These are phyloP conservation scores for Corbicula japonica DNA, from an alignment of 2,888 invertebrate genomes.

Conservation along the genomic window DNA sequence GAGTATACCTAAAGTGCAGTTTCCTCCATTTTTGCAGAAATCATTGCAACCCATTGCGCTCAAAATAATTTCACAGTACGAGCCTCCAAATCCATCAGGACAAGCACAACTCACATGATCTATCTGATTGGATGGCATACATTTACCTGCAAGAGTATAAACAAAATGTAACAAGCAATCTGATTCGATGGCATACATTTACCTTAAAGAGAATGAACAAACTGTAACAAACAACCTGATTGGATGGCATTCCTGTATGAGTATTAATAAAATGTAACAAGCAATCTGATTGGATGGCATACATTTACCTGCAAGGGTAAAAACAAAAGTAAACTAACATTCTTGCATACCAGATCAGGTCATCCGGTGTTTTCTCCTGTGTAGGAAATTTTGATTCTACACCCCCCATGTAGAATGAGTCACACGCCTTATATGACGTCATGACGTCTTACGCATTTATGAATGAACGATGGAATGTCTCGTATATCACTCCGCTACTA, in stretches of 20 bases:
- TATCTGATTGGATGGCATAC: conserved; percentile 32
- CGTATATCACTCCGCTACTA: too few species aligned
- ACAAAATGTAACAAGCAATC: too few species aligned
- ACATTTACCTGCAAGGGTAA: conserved; percentile 52
- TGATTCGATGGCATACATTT: conserved; percentile 38
- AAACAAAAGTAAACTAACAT: too few species aligned
- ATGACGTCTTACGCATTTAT: too few species aligned
- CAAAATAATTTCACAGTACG: conserved; percentile 49
- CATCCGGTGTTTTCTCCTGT: too few species aligned
- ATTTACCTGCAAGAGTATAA: conserved; percentile 48
- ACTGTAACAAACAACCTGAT: too few species aligned
- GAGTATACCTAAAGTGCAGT: conserved; percentile 70
- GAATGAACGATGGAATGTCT: too few species aligned
- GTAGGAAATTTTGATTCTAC: too few species aligned
- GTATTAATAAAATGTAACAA: too few species aligned
- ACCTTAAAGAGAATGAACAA: conserved; percentile 38
- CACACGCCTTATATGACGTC: too few species aligned
- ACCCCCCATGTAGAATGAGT: too few species aligned
- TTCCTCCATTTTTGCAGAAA: conserved; percentile 71
- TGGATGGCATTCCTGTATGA: conserved; percentile 45
- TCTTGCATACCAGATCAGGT: conserved; percentile 30
- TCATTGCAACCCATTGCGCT: conserved; percentile 22
- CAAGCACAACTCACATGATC: conserved; percentile 55
- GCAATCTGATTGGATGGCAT: conserved; percentile 22
- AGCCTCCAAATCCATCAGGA: conserved; percentile 58